Conservation (phyloP, 2,113 vertebrate species). For the Rhodinocichla rosea region DNA sequence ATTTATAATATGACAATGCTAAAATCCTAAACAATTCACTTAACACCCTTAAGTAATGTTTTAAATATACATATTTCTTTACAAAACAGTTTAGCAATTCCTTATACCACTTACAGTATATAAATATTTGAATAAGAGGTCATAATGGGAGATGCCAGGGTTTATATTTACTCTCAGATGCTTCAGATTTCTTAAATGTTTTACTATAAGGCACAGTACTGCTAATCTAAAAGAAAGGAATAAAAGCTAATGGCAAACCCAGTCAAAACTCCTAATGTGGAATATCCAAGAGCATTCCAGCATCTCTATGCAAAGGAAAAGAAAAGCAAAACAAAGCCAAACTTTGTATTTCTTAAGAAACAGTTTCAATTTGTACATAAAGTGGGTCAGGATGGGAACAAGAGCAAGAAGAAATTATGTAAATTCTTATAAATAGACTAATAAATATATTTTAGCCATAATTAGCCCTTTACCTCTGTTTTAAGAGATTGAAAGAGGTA, state of each 20-base stretch:
- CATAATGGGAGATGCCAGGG: constrained; percentile 36
- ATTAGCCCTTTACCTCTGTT: constrained; percentile 66
- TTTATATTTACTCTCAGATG: constrained; percentile 49
- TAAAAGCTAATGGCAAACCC: constrained; percentile 2
- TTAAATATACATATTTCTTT: constrained; percentile 55
- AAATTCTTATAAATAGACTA: constrained; percentile 62
- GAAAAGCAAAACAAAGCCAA: background rate
- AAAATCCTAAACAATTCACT: constrained; percentile 45
- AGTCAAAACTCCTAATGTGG: background rate
- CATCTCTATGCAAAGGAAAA: background rate
- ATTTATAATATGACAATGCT: constrained; percentile 39
- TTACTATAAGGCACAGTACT: constrained; percentile 63
- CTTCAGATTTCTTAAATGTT: constrained; percentile 29
- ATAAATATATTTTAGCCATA: constrained; percentile 56
- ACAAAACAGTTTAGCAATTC: constrained; percentile 59
- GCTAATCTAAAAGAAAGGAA: constrained; percentile 51
- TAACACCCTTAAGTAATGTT: constrained; percentile 34
- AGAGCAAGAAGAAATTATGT: background rate
- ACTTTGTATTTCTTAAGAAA: background rate
- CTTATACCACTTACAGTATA: constrained; percentile 35
- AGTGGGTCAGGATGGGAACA: background rate
- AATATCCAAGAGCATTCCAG: constrained; percentile 13
- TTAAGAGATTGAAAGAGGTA: constrained; percentile 58
- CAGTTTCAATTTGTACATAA: background rate
- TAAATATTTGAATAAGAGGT: constrained; percentile 56